Evolutionary conservation across 1,140 invertebrate species (phyloP), one percentile per base, ranked within the genome.

Genomic region (Akabosia matsudoensis): DNA sequence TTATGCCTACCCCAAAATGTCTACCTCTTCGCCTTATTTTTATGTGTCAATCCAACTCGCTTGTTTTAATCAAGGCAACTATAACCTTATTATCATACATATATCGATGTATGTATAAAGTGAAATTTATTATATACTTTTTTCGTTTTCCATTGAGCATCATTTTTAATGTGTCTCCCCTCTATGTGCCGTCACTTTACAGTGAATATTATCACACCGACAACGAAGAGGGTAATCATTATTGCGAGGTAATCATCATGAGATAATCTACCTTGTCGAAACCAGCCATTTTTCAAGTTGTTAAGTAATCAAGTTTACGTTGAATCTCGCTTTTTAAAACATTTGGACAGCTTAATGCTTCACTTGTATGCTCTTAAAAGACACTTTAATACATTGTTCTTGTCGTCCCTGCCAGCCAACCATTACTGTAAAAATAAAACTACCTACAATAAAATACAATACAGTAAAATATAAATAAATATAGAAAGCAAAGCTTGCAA

Each of bases 251-350:
- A 7, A 18, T 10, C 37, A 45, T 45, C 37, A 61, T 10, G 14
- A 7, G 24, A 61, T 24, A 61, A 61, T 61, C 54, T 61, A 61
- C 54, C 54, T 61, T 61, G 54, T 61, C 54, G 54, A 61, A 61
- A 61, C 54, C 4, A 4, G 24, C n/a, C 24, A 61, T 61, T 61
- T 61, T 61, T 61, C 54, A 61, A 13, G 54, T 61, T 61, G 54
- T 61, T 61, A 61, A 61, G 54, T 61, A 61, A 61, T 61, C 54
- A 61, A 61, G 54, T 14, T n/a, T 16, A 61, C 54, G 14, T 61
- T 61, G 13, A 61, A 61, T 16, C 24, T 61, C 54, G 7, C 24
- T 45, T 45, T n/a, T n/a, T n/a, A n/a, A n/a, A 45, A 45, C 7
- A 45, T 45, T 7, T 45, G 37, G 37, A 45, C 37, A 45, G 37